Conservation (phyloP, 2,113 vertebrate genomes). For the Syngnathoides biaculeatus region DNA sequence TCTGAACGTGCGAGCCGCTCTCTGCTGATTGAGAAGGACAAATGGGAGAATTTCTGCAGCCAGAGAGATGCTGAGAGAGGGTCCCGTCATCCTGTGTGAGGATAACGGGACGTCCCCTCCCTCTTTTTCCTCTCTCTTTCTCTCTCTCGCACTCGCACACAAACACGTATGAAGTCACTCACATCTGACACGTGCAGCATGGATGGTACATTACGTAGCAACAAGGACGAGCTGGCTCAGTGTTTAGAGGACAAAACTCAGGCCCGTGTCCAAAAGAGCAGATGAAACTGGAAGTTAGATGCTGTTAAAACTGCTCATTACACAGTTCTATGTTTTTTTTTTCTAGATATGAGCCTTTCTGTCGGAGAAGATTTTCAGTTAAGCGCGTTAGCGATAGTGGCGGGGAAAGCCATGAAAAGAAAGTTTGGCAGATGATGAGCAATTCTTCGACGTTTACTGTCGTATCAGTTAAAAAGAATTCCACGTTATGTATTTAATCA, state of each 20-base stretch:
- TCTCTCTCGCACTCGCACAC: slow-evolving; percentile 13
- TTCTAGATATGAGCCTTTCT: no score
- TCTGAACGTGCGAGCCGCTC: slow-evolving; percentile 57
- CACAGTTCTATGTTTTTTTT: no score
- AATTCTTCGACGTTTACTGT: no score
- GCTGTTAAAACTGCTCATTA: no score
- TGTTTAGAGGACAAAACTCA: slow-evolving; percentile 12
- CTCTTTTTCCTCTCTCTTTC: background rate
- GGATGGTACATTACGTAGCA: slow-evolving; percentile 28
- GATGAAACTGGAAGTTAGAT: background rate
- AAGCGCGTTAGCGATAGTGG: no score
- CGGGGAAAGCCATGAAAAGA: no score
- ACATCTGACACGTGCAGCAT: slow-evolving; percentile 34
- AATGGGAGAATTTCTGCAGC: slow-evolving; percentile 66
- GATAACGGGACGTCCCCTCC: slow-evolving; percentile 37
- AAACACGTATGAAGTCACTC: slow-evolving; percentile 17
- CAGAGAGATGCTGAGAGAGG: slow-evolving; percentile 29
- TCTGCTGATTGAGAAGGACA: slow-evolving; percentile 61
- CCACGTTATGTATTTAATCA: no score
- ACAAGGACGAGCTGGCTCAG: slow-evolving; percentile 31
- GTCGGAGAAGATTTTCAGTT: no score
- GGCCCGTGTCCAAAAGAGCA: background rate
- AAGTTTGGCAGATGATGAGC: no score
- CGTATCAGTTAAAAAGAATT: no score
- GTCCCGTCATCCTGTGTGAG: slow-evolving; percentile 41